Conservation (phyloP, 2,797 vertebrate genomes). For the Saxicola maurus region DNA sequence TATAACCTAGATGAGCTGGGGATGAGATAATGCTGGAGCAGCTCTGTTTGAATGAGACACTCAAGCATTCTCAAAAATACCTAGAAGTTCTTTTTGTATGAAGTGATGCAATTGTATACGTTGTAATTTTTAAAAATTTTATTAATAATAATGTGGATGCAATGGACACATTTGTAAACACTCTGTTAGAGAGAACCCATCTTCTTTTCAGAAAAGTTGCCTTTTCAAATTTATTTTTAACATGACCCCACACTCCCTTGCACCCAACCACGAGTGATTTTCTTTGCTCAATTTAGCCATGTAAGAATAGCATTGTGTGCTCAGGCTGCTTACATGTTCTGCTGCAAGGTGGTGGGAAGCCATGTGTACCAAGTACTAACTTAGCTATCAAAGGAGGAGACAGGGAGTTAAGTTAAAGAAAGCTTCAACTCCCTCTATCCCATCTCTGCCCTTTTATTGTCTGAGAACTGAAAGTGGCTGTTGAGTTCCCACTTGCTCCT, state of each 20-base stretch:
- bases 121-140: not conserved
- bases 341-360: not conserved
- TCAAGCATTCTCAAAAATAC: not conserved
- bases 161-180: not conserved
- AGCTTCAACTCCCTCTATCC: not conserved
- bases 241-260: fast-evolving
- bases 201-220: not conserved
- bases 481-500: not conserved
- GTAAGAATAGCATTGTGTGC: not conserved
- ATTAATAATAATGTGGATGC: not conserved
- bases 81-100: not conserved
- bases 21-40: not conserved
- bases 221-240: not conserved
- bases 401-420: not conserved
- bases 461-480: not conserved
- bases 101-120: not conserved
- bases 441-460: not conserved
- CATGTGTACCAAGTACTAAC: not conserved
- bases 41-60: not conserved
- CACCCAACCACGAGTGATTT: not conserved
- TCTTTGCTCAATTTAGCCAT: not conserved
- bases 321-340: not conserved
- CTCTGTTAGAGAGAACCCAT: not conserved
- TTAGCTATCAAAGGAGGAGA: not conserved
- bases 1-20: not conserved